phyloP scores from a whole-genome alignment of 2,888 invertebrate species.

The Chrysina gloriosa region DNA sequence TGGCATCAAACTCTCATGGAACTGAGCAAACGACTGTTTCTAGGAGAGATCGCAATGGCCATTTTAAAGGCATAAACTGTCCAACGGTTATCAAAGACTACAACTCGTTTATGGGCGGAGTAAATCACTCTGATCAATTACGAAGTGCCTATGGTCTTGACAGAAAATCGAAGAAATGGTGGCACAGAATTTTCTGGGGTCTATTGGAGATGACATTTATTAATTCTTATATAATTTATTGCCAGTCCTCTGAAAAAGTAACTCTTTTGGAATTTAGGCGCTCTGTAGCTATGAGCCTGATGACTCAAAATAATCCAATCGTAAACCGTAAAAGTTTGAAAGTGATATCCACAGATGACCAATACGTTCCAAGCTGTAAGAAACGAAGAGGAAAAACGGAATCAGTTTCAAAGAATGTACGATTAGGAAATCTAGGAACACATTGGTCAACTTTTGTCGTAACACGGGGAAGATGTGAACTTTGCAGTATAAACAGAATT shows the following conservation, averaged over 20 bases:
- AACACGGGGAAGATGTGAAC: too few relatives aligned
- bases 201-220: background rate
- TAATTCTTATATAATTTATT: background rate
- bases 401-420: too few relatives aligned
- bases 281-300: background rate
- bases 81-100: conserved; percentile 46
- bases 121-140: conserved; percentile 45
- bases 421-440: too few relatives aligned
- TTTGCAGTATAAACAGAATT: too few relatives aligned
- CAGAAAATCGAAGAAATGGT: conserved; percentile 47
- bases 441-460: too few relatives aligned
- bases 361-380: too few relatives aligned
- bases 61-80: conserved; percentile 39
- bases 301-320: background rate
- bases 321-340: background rate
- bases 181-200: too few relatives aligned
- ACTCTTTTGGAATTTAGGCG: background rate
- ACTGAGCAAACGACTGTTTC: background rate
- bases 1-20: background rate
- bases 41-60: conserved; percentile 41
- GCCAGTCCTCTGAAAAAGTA: background rate
- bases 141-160: conserved; percentile 45
- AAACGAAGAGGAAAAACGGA: too few relatives aligned
- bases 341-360: too few relatives aligned
- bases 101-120: conserved; percentile 45